These are phyloP conservation scores for Pseudobourletiella spinata DNA, from an alignment of 1,140 invertebrate genomes.

Conservation along the genomic window DNA sequence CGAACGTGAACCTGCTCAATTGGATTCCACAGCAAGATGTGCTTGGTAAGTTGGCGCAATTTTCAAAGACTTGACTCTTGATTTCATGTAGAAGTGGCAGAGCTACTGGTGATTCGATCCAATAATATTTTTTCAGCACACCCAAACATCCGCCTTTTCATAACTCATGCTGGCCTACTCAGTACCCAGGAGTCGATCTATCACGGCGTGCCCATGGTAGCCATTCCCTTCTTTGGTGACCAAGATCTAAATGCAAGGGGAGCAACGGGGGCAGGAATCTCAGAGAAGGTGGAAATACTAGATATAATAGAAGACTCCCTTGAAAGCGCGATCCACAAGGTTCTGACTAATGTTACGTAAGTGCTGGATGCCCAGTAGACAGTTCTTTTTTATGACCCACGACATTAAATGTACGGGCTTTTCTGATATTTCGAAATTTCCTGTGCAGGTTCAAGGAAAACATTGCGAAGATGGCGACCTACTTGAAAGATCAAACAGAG, in stretches of 20 bases:
- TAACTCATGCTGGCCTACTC: conserved; percentile 16
- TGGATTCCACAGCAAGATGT: conserved; percentile 59
- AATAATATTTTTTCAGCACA: background rate
- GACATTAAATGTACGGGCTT: too few relatives aligned
- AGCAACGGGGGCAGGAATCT: conserved; percentile 25
- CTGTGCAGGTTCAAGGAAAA: too few relatives aligned
- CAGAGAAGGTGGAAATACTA: conserved; percentile 25
- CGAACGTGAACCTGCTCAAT: conserved; percentile 52
- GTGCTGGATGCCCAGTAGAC: too few relatives aligned
- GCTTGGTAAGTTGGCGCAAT: conserved; percentile 7
- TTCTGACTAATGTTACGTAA: conserved; percentile 5
- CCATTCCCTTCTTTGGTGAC: conserved; percentile 46
- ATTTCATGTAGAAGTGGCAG: too few relatives aligned
- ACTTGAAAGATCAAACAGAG: too few relatives aligned
- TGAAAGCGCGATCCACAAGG: conserved; percentile 35
- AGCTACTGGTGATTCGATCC: too few relatives aligned
- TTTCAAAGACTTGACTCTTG: background rate
- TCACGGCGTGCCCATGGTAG: conserved; percentile 33
- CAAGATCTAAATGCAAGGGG: conserved; percentile 41
- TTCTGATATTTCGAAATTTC: too few relatives aligned
- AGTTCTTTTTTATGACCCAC: too few relatives aligned
- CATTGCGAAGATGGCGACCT: too few relatives aligned
- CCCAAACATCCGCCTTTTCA: conserved; percentile 10
- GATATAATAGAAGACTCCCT: conserved; percentile 39
- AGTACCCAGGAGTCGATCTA: conserved; percentile 9